These are phyloP conservation scores for Phyllotis vaccarum DNA, from an alignment of 2,797 vertebrate species.

Conservation along the genomic window DNA sequence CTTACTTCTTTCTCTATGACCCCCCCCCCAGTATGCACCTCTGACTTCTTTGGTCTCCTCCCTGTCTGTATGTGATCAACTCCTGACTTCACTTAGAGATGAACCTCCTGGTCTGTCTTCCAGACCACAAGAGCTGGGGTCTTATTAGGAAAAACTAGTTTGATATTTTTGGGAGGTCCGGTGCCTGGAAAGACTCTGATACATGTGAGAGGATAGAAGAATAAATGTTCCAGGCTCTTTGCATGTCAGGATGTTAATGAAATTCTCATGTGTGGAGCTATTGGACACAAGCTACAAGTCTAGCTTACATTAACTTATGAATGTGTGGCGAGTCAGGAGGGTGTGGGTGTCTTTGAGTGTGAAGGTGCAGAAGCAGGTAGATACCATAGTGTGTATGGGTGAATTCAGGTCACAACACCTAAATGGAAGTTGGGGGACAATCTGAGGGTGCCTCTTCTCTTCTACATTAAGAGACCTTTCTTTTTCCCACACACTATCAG, in stretches of 20 bases:
- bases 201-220: not conserved
- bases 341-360: not conserved
- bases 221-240: not conserved
- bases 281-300: too few relatives aligned
- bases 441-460: not conserved
- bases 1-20: not conserved
- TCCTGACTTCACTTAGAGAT: not conserved
- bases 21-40: not conserved
- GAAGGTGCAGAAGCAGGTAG: not conserved
- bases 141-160: rapidly evolving
- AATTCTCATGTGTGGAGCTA: too few relatives aligned
- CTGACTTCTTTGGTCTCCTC: too few relatives aligned
- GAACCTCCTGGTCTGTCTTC: too few relatives aligned
- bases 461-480: too few relatives aligned
- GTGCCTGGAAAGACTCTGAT: not conserved
- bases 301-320: not conserved
- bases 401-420: not conserved
- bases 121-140: not conserved
- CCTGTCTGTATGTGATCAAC: not conserved
- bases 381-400: too few relatives aligned
- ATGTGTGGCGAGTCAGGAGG: not conserved
- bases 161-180: not conserved
- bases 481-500: too few relatives aligned
- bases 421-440: too few relatives aligned
- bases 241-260: not conserved